phyloP scores from a whole-genome alignment of 2,888 invertebrate species.

The Agonopterix heracliana region DNA sequence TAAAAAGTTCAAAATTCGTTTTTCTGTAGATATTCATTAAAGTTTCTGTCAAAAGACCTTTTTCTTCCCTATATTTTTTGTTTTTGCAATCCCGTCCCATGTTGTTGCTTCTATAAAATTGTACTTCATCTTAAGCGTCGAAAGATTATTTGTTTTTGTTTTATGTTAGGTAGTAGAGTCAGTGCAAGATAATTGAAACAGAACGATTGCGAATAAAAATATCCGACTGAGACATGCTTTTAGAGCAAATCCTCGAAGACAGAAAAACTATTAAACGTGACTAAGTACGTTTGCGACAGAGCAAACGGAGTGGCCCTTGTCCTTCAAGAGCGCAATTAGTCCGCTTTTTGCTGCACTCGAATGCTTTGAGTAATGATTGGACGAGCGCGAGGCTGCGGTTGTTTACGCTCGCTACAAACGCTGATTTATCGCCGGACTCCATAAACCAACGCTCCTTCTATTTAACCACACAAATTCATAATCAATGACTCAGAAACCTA shows the following conservation, averaged over 20 bases:
- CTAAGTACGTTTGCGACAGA: slow-evolving; percentile 66
- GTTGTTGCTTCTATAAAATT: slow-evolving; percentile 24
- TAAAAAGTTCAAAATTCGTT: slow-evolving; percentile 24
- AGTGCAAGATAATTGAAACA: slow-evolving; percentile 22
- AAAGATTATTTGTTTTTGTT: too few species aligned
- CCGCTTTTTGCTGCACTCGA: slow-evolving; percentile 65
- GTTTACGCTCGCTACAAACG: slow-evolving; percentile 60
- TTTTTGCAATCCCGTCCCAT: slow-evolving; percentile 21
- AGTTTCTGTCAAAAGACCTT: slow-evolving; percentile 25
- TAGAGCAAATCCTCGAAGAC: slow-evolving; percentile 35
- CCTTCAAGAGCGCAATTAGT: slow-evolving; percentile 72
- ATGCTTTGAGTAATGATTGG: slow-evolving; percentile 70
- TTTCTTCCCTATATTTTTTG: slow-evolving; percentile 20
- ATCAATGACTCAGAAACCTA: slow-evolving; percentile 5
- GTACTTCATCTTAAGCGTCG: slow-evolving; percentile 24
- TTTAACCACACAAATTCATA: slow-evolving; percentile 41
- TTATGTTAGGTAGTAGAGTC: too few species aligned
- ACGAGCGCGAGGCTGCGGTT: slow-evolving; percentile 50
- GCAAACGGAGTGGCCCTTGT: slow-evolving; percentile 58
- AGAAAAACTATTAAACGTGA: slow-evolving; percentile 69
- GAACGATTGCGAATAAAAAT: slow-evolving; percentile 26
- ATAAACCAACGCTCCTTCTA: slow-evolving; percentile 27
- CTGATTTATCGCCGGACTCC: slow-evolving; percentile 52
- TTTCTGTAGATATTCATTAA: slow-evolving; percentile 28
- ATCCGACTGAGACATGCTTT: slow-evolving; percentile 18